These are phyloP conservation scores for Neuroterus valhalla DNA, from an alignment of 1,140 invertebrate species.

Conservation along the genomic window DNA sequence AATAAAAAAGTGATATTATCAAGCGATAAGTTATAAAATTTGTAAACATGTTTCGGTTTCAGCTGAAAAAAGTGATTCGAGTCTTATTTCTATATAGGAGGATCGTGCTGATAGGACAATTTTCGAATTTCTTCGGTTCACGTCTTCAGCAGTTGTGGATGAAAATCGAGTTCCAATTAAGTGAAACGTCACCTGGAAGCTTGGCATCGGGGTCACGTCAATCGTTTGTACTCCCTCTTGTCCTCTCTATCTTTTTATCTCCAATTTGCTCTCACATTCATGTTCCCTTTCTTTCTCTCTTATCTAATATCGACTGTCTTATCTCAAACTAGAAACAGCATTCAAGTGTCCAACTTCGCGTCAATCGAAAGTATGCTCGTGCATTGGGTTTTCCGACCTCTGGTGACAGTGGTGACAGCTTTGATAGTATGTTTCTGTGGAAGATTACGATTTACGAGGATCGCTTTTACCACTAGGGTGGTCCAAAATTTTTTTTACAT, in stretches of 20 bases:
- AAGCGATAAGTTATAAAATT: background rate
- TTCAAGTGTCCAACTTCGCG: too few species aligned
- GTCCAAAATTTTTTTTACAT: too few species aligned
- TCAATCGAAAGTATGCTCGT: too few species aligned
- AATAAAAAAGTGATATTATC: too few species aligned
- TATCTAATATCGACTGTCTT: background rate
- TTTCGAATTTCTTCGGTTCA: slow-evolving; percentile 55
- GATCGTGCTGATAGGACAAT: slow-evolving; percentile 48
- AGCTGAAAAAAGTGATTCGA: slow-evolving; percentile 2
- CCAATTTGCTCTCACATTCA: too few species aligned
- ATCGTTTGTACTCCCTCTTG: slow-evolving; percentile 56
- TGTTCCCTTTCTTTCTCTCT: background rate
- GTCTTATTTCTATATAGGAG: slow-evolving; percentile 25
- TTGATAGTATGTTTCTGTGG: too few species aligned
- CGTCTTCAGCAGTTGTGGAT: slow-evolving; percentile 55
- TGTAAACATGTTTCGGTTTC: background rate
- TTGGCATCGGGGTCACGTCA: slow-evolving; percentile 64
- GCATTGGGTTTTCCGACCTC: too few species aligned
- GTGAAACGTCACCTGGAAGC: slow-evolving; percentile 57
- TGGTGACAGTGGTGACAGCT: too few species aligned
- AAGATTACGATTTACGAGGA: too few species aligned
- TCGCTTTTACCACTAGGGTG: too few species aligned
- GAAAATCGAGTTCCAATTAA: slow-evolving; percentile 63
- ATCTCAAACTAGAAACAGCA: too few species aligned
- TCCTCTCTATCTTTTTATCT: slow-evolving; percentile 52